Base-by-base conservation (phyloP, 2,797 vertebrate species). In the Setipinna tenuifilis region DNA sequence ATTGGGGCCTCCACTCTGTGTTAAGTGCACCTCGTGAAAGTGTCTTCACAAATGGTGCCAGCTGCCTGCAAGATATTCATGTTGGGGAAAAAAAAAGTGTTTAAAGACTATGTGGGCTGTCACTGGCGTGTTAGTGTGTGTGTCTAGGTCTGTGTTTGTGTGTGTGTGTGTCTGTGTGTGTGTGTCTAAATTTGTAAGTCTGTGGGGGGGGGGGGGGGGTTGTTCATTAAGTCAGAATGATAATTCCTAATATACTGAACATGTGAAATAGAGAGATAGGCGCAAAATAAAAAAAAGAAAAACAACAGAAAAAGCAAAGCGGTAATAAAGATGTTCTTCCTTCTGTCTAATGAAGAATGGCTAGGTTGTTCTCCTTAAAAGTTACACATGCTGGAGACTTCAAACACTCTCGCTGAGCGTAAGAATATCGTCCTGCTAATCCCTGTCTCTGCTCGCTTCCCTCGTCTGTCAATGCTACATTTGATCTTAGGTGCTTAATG, bases 401-500 rank as follows among this genome's bases (percentile, higher is more conserved):
- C 89, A 93, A 91, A 94, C 90, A 86, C 86, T 87, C 86, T 83
- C 81, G 48, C 87, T 21, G 83, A 86, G 50, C 85, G 83, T 87
- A 88, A 90, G 91, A 92, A 87, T 91, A 85, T 91, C 88, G 90
- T 92, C 89, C 87, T 82, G 75, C 90, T 93, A 93, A 94, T 94
- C 92, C 92, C 92, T 88, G 91, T 88, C 90, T 91, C 90, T 88
- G 92, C 89, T 87, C 23, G 85, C 80, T 83, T 90, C 91, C 91
- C 87, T 87, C 81, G 84, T 88, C 88, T 91, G 86, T 90, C 90
- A 87, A 86, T 83, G 86, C 62, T 82, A 86, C 41, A 87, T 94
- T 94, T 95, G 94, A 94, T 95, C 93, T 91, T n/a, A n/a, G n/a
- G 85, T 87, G 88, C 87, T 91, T 94, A 94, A 95, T 93, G 92